These are phyloP conservation scores for Zaprionus obscuricornis DNA, from an alignment of 2,888 invertebrate species.

Conservation along the genomic window DNA sequence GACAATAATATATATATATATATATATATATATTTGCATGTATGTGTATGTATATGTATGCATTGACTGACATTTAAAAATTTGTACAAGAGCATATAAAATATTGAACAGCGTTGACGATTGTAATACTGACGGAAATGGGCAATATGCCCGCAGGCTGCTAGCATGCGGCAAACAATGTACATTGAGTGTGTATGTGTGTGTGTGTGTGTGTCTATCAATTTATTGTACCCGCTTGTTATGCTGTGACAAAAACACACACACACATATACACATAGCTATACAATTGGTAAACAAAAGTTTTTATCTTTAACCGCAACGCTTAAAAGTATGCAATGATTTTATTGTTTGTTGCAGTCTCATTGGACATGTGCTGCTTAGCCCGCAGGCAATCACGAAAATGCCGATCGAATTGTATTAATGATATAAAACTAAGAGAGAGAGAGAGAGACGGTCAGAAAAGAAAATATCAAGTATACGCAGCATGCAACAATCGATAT, in stretches of 20 bases:
- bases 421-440: too few species aligned
- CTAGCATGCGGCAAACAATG: constrained; percentile 36
- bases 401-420: too few species aligned
- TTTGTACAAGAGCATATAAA: constrained; percentile 56
- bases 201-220: constrained; percentile 44
- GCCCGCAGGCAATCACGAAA: too few species aligned
- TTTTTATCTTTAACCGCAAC: constrained; percentile 48
- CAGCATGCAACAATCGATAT: too few species aligned
- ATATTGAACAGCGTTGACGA: constrained; percentile 68
- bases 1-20: too few species aligned
- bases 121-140: constrained; percentile 21
- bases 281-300: too few species aligned
- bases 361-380: constrained; percentile 42
- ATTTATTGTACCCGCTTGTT: constrained; percentile 41
- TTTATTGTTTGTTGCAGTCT: constrained; percentile 53
- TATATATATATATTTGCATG: constrained; percentile 21
- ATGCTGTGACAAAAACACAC: constrained; percentile 30
- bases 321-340: constrained; percentile 40
- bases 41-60: not conserved
- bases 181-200: constrained; percentile 35
- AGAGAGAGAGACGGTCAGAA: too few species aligned
- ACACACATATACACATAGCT: too few species aligned
- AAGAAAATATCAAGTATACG: too few species aligned
- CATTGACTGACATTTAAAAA: constrained; percentile 56
- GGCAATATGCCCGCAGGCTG: constrained; percentile 42